These are phyloP conservation scores for Agrochola lychnidis DNA, from an alignment of 2,888 invertebrate genomes.

Conservation along the genomic window DNA sequence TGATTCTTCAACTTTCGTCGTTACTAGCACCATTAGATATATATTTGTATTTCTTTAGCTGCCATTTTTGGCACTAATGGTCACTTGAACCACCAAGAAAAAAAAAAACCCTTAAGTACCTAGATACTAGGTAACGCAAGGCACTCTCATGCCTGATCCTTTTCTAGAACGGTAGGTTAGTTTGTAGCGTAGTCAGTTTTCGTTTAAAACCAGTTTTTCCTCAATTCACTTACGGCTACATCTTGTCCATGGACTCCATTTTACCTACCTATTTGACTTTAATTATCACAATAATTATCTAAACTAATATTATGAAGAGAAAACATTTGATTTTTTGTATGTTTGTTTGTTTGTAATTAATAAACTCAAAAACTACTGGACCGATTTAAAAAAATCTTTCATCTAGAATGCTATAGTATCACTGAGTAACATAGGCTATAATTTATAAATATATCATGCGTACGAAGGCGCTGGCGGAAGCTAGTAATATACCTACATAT, in stretches of 20 bases:
- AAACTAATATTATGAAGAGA: too few species aligned
- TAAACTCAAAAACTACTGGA: too few species aligned
- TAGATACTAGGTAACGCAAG: background rate
- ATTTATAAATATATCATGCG: too few species aligned
- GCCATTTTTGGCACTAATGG: background rate
- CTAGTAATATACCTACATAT: too few species aligned
- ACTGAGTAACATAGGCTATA: too few species aligned
- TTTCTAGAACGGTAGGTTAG: background rate
- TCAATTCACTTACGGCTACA: constrained; percentile 20
- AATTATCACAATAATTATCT: background rate
- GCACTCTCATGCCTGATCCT: background rate
- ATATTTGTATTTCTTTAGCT: background rate
- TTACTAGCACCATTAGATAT: background rate
- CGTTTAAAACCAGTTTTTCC: constrained; percentile 19
- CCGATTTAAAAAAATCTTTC: too few species aligned
- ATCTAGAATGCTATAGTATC: too few species aligned
- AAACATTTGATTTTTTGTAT: too few species aligned
- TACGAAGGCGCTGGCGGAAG: too few species aligned
- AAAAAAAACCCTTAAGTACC: too few species aligned
- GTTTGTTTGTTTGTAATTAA: too few species aligned
- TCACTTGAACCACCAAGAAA: background rate
- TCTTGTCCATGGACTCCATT: background rate
- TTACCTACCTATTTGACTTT: background rate
- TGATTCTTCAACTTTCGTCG: background rate
- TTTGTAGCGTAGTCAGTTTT: background rate